phyloP scores from a whole-genome alignment of 2,113 vertebrate species.

The Myxocyprinus asiaticus region DNA sequence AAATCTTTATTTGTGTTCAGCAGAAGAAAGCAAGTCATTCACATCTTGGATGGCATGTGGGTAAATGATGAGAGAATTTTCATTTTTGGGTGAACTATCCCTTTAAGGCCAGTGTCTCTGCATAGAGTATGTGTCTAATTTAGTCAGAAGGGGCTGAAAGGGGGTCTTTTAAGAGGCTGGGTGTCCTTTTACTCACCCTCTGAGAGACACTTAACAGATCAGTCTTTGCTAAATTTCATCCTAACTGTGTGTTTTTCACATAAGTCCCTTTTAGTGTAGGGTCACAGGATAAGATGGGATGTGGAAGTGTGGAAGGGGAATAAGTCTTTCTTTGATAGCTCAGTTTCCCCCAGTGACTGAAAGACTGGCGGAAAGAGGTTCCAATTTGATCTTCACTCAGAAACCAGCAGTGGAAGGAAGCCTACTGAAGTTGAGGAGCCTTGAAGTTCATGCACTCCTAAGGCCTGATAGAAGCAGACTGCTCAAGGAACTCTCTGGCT shows the following conservation, averaged over 20 bases:
- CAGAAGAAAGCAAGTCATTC: no score
- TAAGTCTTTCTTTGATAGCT: slow-evolving; percentile 59
- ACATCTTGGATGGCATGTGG: no score
- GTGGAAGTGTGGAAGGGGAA: slow-evolving; percentile 32
- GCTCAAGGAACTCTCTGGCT: background rate
- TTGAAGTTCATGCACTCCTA: background rate
- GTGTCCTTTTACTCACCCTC: slow-evolving; percentile 45
- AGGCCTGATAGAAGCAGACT: background rate
- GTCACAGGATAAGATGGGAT: slow-evolving; percentile 27
- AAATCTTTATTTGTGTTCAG: no score
- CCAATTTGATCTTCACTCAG: slow-evolving; percentile 54
- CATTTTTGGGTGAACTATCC: background rate
- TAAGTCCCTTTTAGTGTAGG: slow-evolving; percentile 43
- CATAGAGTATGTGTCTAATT: slow-evolving; percentile 2
- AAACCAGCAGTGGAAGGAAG: slow-evolving; percentile 35
- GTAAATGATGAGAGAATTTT: no score
- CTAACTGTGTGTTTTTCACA: slow-evolving; percentile 56
- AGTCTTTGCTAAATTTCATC: slow-evolving; percentile 44
- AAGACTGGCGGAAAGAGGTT: background rate
- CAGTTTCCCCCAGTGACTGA: slow-evolving; percentile 17
- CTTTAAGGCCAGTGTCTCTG: background rate
- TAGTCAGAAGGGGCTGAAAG: slow-evolving; percentile 15
- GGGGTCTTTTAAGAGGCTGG: slow-evolving; percentile 5
- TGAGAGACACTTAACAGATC: slow-evolving; percentile 40
- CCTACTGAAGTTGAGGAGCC: background rate